Evolutionary conservation across 2,113 vertebrate genomes (phyloP), one percentile per base, ranked within the genome.

Genomic region (Cygnus buccinator): DNA sequence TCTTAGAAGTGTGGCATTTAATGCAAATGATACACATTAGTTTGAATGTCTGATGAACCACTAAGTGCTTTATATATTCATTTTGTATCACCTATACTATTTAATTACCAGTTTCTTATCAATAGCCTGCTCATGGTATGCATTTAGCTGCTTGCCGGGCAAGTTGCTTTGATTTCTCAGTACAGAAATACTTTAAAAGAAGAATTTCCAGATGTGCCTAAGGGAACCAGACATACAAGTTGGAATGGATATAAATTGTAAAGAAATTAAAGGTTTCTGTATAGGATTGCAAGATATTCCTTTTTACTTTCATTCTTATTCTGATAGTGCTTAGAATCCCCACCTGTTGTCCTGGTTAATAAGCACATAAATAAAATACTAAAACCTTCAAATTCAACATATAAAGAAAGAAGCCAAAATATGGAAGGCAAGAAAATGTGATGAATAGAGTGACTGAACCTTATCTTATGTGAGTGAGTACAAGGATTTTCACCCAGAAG

Each of bases 61-160:
- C 15, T 89, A 87, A 84, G 73, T 31, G 23, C 77, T 96, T 94
- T 94, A 77, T 31, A 48, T 63, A 91, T 75, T 59, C 7, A 37
- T 78, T 94, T 89, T 79, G 6, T 75, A 87, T 74, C 74, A 93
- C 46, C 41, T 95, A 21, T 84, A 39, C 21, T 33, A 13, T 86
- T 91, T 94, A 88, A 93, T 91, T 94, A 55, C 9, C 39, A 71
- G 23, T 79, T 95, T 88, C 58, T 91, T 95, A 70, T 35, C 61
- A 76, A 90, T 58, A 57, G 6, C 39, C 10, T 89, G 23, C 23
- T 83, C 17, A 33, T 50, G 10, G 11, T 85, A 39, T 52, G 44
- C 5, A 5, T 87, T 82, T 85, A 91, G 10, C n/a, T 72, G 16
- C 58, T 82, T 85, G 23, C 25, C 13, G 79, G 63, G n/a, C 44